Conservation (phyloP, 2,888 invertebrate species). For the Ennomos erosarius region DNA sequence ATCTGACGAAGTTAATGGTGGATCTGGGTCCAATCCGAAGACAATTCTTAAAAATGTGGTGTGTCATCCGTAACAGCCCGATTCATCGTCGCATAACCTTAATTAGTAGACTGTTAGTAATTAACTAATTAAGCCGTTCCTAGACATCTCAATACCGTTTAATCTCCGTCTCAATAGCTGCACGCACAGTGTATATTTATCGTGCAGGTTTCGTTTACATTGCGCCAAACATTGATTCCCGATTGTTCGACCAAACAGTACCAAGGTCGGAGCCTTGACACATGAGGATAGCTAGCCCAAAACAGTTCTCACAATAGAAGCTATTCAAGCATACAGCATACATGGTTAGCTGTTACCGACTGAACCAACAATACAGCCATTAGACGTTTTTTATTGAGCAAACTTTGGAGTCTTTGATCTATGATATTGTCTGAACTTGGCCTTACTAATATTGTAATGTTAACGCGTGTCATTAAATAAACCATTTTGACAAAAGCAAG, state of each 20-base stretch:
- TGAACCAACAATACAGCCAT: slow-evolving; percentile 28
- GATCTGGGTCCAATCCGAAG: not conserved
- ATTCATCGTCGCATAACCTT: not conserved
- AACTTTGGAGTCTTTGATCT: slow-evolving; percentile 22
- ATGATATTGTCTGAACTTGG: slow-evolving; percentile 27
- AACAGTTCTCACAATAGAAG: slow-evolving; percentile 53
- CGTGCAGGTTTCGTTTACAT: slow-evolving; percentile 35
- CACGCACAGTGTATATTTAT: not conserved
- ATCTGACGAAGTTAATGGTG: too few relatives aligned
- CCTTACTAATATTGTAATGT: slow-evolving; percentile 8
- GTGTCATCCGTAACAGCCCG: not conserved
- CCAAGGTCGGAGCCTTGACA: slow-evolving; percentile 68
- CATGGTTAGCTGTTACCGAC: not conserved
- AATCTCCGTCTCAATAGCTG: slow-evolving; percentile 5
- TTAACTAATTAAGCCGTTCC: slow-evolving; percentile 26
- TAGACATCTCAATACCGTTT: slow-evolving; percentile 14
- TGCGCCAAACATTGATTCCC: slow-evolving; percentile 54
- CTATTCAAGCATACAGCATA: slow-evolving; percentile 9
- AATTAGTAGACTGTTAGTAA: not conserved
- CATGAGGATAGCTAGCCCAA: slow-evolving; percentile 50
- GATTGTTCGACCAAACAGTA: slow-evolving; percentile 56
- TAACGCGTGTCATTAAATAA: too few relatives aligned
- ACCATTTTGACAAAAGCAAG: too few relatives aligned
- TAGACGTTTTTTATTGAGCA: slow-evolving; percentile 32
- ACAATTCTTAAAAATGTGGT: not conserved